Conservation (phyloP, 2,797 vertebrate species). For the Pangasius macronema region DNA sequence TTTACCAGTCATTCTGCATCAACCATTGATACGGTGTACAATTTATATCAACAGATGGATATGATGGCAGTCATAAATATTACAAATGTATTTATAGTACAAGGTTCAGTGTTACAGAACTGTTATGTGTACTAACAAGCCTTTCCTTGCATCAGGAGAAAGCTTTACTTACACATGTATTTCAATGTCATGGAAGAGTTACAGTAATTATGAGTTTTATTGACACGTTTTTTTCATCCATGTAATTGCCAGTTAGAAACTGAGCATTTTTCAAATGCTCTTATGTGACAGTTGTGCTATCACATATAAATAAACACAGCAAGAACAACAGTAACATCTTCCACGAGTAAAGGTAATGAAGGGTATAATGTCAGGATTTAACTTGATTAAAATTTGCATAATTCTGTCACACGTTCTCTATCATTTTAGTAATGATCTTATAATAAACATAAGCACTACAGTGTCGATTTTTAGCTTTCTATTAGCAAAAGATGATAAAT, state of each 20-base stretch:
- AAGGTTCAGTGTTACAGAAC: not conserved
- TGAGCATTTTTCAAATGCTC: not conserved
- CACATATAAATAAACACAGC: not conserved
- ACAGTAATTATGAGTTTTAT: not conserved
- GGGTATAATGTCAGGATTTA: conserved; percentile 10
- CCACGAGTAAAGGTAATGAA: not conserved
- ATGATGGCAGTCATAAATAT: not conserved
- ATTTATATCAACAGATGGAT: not conserved
- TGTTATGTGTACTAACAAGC: not conserved
- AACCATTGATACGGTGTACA: not conserved
- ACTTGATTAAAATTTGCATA: not conserved
- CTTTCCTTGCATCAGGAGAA: not conserved
- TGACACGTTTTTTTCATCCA: not conserved
- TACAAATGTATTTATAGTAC: not conserved
- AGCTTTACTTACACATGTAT: not conserved
- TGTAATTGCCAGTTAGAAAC: conserved; percentile 2
- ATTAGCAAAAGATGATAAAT: conserved; percentile 8
- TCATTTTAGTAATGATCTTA: not conserved
- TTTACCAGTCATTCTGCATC: not conserved
- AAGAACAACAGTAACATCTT: conserved; percentile 4
- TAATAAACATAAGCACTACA: conserved; percentile 1
- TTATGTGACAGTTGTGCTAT: not conserved
- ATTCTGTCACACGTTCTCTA: not conserved
- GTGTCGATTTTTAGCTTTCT: not conserved
- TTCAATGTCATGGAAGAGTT: not conserved